Conservation (phyloP, 2,797 vertebrate genomes). For the Stomatorhinus walkeri region DNA sequence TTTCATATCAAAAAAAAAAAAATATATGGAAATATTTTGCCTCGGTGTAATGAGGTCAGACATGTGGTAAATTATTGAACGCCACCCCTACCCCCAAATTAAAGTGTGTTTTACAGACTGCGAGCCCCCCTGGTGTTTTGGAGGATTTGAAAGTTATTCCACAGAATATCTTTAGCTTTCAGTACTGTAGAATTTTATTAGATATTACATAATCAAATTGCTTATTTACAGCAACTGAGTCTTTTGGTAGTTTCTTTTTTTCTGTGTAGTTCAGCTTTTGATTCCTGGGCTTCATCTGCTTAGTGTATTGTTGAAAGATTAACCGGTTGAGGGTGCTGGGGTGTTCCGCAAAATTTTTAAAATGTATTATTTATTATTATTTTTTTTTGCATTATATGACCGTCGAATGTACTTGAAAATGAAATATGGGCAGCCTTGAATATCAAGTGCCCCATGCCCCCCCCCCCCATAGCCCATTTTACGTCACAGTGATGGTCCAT, state of each 20-base stretch:
- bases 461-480: background rate
- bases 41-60: slow-evolving; percentile 15
- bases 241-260: background rate
- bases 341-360: background rate
- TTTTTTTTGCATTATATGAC: background rate
- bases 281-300: background rate
- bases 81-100: background rate
- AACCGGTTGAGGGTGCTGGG: slow-evolving; percentile 22
- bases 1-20: background rate
- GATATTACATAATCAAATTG: background rate
- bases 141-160: background rate
- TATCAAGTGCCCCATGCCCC: background rate
- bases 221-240: background rate
- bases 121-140: background rate
- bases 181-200: background rate
- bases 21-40: background rate
- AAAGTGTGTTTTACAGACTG: background rate
- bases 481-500: background rate
- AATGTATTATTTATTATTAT: background rate
- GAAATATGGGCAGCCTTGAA: slow-evolving; percentile 39
- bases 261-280: background rate
- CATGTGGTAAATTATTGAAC: slow-evolving; percentile 19
- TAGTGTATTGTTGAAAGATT: slow-evolving; percentile 4
- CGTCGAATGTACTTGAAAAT: slow-evolving; percentile 38
- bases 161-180: background rate